Conservation (phyloP, 2,797 vertebrate genomes). For the Helicolenus hilgendorfi region DNA sequence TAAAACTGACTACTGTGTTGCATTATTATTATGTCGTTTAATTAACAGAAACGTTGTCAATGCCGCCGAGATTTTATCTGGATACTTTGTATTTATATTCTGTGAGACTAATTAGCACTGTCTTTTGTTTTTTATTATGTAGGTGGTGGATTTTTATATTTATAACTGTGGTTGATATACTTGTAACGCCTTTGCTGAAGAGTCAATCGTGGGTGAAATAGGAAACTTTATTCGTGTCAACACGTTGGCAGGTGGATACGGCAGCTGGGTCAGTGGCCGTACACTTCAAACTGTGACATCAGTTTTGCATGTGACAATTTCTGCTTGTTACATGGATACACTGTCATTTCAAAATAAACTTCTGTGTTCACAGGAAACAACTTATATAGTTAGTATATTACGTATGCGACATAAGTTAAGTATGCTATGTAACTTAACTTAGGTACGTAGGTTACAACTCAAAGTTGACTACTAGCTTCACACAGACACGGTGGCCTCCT, state of each 20-base stretch:
- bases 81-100: neutral
- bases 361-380: too few species aligned
- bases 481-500: neutral
- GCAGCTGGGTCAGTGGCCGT: neutral
- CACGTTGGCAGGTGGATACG: neutral
- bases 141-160: neutral
- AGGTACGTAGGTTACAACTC: neutral
- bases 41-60: slow-evolving; percentile 2
- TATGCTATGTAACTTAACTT: neutral
- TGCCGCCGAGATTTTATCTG: neutral
- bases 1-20: neutral
- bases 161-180: neutral
- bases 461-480: neutral
- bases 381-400: neutral
- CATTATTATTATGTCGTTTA: neutral
- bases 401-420: neutral
- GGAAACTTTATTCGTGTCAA: neutral
- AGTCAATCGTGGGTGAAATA: neutral
- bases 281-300: neutral
- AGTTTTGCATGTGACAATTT: neutral
- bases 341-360: too few species aligned
- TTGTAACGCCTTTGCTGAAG: neutral
- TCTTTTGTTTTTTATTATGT: neutral
- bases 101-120: slow-evolving; percentile 1
- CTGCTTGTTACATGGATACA: neutral